Evolutionary conservation across 2,797 vertebrate genomes (phyloP).

Genomic region (Crenichthys baileyi): DNA sequence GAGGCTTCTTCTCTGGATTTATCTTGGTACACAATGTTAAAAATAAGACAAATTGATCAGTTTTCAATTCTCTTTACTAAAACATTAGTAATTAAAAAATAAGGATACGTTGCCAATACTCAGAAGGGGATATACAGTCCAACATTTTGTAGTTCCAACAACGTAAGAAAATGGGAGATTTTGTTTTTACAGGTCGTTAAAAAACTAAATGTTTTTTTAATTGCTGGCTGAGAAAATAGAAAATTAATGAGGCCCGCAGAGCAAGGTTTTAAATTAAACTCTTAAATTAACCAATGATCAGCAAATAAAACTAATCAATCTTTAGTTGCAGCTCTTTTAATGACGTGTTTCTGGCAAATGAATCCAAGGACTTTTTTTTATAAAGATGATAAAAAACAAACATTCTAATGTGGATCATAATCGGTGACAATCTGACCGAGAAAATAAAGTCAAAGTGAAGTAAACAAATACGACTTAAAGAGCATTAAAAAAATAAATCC

Average conservation of each 20-base stretch:
- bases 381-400: conserved; percentile 1
- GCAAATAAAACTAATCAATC: not conserved
- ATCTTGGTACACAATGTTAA: not conserved
- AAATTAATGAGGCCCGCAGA: conserved; percentile 1
- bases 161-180: not conserved
- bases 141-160: not conserved
- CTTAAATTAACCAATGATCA: not conserved
- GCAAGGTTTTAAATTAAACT: not conserved
- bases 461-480: conserved; percentile 4
- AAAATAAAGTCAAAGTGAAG: not conserved
- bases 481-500: conserved; percentile 12
- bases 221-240: not conserved
- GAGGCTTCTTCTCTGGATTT: not conserved
- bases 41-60: not conserved
- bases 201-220: not conserved
- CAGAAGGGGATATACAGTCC: not conserved
- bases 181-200: not conserved
- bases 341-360: not conserved
- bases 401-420: not conserved
- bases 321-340: not conserved
- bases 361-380: conserved; percentile 11
- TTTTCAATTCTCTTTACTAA: not conserved
- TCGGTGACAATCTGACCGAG: not conserved
- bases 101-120: not conserved
- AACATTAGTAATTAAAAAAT: not conserved